Conservation (phyloP, 2,797 vertebrate genomes). For the Orientallactaga sibirica region DNA sequence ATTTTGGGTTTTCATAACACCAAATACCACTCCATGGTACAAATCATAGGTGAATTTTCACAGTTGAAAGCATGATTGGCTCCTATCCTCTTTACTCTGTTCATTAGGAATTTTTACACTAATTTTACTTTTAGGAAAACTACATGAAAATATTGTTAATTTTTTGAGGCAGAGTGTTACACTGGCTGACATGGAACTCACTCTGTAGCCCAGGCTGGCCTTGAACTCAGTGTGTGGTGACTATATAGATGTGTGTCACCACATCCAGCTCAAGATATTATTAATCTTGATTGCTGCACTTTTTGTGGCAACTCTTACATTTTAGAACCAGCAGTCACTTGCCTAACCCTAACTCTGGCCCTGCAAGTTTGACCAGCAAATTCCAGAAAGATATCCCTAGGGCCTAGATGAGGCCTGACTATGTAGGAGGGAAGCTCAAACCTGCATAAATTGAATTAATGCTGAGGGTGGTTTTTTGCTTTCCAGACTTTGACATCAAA, state of each 20-base stretch:
- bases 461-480: not conserved
- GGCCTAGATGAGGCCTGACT: not conserved
- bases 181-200: too few species aligned
- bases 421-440: not conserved
- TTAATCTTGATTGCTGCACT: not conserved
- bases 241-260: too few species aligned
- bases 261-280: not conserved
- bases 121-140: slow-evolving; percentile 5
- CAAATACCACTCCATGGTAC: not conserved
- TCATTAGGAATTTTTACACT: not conserved
- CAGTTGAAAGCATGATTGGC: not conserved
- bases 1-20: not conserved
- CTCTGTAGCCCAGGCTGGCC: not conserved
- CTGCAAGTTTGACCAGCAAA: not conserved
- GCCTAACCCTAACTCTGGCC: not conserved
- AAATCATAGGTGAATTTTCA: not conserved
- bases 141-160: not conserved
- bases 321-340: not conserved
- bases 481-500: not conserved
- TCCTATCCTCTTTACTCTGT: not conserved
- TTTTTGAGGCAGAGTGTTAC: not conserved
- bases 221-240: too few species aligned
- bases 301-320: not conserved
- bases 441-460: not conserved
- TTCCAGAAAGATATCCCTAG: not conserved